These are phyloP conservation scores for Craniophora ligustri DNA, from an alignment of 2,888 invertebrate species.

Conservation along the genomic window DNA sequence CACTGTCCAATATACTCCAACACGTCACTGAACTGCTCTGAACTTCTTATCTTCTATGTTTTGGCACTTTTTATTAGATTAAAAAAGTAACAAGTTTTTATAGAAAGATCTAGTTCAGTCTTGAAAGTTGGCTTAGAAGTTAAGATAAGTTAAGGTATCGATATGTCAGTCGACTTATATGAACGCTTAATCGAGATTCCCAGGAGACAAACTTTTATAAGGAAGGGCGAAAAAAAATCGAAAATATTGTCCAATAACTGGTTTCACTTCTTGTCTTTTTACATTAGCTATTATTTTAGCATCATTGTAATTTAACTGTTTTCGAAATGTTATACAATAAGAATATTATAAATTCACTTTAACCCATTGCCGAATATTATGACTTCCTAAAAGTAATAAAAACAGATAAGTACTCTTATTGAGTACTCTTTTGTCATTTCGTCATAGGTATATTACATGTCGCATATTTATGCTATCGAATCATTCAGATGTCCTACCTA, in stretches of 20 bases:
- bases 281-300: constrained; percentile 43
- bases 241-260: constrained; percentile 51
- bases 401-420: too few relatives aligned
- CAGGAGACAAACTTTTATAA: constrained; percentile 38
- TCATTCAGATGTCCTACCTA: constrained; percentile 42
- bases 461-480: constrained; percentile 56
- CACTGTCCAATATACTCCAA: constrained; percentile 33
- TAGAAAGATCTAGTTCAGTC: constrained; percentile 75
- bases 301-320: constrained; percentile 49
- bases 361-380: constrained; percentile 57
- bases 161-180: constrained; percentile 77
- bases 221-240: constrained; percentile 52
- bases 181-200: constrained; percentile 48
- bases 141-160: constrained; percentile 69
- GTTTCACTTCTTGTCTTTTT: constrained; percentile 47
- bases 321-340: constrained; percentile 31
- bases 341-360: constrained; percentile 51
- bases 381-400: constrained; percentile 33
- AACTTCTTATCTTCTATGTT: constrained; percentile 40
- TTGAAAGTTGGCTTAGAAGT: constrained; percentile 74
- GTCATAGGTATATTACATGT: too few relatives aligned
- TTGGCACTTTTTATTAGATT: constrained; percentile 62
- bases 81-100: constrained; percentile 58
- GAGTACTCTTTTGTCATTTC: too few relatives aligned
- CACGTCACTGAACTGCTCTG: constrained; percentile 31